Base-by-base conservation (phyloP, 1,140 invertebrate genomes). In the Drosophila obscura region DNA sequence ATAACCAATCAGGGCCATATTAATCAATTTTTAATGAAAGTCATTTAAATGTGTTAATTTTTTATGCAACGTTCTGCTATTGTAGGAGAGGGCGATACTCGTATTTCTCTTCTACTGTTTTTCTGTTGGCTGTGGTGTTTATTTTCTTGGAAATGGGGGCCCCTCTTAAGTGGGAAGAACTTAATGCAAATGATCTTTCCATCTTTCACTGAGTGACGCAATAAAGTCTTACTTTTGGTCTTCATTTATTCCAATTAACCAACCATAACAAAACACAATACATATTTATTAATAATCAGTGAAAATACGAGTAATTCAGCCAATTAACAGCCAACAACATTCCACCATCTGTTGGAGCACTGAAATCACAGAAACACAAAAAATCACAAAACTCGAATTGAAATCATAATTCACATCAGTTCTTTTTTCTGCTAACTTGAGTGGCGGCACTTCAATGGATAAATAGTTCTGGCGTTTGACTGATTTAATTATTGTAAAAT, bases 41-140 rank as follows among this genome's bases (percentile, higher is more conserved):
- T 88, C 73, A 88, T 87, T 87, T 82, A 87, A 87, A 87, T 88
- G 82, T 87, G 82, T 87, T 87, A 87, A 87, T 87, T 88, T 85
- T 51, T 61, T 75, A 43, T 69, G 64, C 65, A 57, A 51, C 26
- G 51, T 43, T 56, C 26, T 28, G 57, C 49, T 64, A 45, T 61
- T 57, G 58, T 77, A 5, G 26, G 26, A 28, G 26, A 6, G 31
- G 35, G 4, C 4, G 11, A 31, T 31, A 31, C 7, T 31, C 7
- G 31, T 11, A 35, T 35, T 35, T 35, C 9, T 39, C 35, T 13
- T 13, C 35, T 1, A 39, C 35, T 13, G 0, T 49, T 60, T 53
- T 43, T 45, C 44, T 55, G 48, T 60, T 53, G 46, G 50, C 44
- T 55, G 48, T 60, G 52, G 49, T 61, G 62, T 39, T 58, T 51